Conservation (phyloP, 2,113 vertebrate species). For the Tychaedon coryphoeus region DNA sequence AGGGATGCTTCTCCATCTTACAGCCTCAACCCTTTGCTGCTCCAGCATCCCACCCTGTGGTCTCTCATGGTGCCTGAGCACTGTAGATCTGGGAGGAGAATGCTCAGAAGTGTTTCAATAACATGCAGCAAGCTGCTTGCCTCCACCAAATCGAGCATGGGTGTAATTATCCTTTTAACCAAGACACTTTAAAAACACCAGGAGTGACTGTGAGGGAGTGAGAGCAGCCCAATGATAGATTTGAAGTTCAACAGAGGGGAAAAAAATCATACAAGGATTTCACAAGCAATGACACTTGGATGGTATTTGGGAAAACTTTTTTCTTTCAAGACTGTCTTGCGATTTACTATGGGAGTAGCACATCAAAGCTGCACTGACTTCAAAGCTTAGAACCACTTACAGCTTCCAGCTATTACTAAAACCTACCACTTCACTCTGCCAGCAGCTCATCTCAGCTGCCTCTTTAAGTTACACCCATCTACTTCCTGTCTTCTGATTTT, state of each 20-base stretch:
- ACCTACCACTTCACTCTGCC: slow-evolving; percentile 53
- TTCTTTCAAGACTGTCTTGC: slow-evolving; percentile 68
- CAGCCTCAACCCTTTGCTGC: not conserved
- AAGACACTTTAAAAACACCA: slow-evolving; percentile 9
- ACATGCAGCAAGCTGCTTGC: not conserved
- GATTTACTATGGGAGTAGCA: slow-evolving; percentile 72
- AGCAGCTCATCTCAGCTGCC: slow-evolving; percentile 58
- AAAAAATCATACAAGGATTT: slow-evolving; percentile 44
- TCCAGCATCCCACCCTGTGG: not conserved
- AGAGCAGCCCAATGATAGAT: not conserved
- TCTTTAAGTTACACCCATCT: slow-evolving; percentile 46
- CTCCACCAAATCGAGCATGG: not conserved
- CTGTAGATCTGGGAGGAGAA: not conserved
- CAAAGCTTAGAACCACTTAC: slow-evolving; percentile 73
- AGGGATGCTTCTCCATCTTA: not conserved
- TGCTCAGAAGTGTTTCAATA: not conserved
- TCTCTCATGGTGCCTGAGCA: not conserved
- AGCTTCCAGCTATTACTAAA: slow-evolving; percentile 74
- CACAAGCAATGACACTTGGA: slow-evolving; percentile 50
- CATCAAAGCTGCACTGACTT: slow-evolving; percentile 78
- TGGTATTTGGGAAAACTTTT: slow-evolving; percentile 67
- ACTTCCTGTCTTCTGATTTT: slow-evolving; percentile 45
- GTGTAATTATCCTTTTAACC: slow-evolving; percentile 35
- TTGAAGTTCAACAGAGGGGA: slow-evolving; percentile 32
- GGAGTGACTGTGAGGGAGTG: not conserved